Conservation (phyloP, 2,888 invertebrate genomes). For the Eupithecia subfuscata region DNA sequence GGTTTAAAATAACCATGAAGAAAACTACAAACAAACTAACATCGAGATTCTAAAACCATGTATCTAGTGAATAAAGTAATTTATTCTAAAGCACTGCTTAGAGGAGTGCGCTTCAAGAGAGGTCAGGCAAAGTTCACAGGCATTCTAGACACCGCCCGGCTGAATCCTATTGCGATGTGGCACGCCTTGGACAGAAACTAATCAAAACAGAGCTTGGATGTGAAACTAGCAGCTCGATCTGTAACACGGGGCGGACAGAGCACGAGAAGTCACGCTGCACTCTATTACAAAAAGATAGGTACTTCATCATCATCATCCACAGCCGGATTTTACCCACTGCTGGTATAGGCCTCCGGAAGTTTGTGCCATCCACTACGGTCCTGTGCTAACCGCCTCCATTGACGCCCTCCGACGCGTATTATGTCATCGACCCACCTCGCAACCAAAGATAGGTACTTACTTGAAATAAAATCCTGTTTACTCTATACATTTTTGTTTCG, state of each 20-base stretch:
- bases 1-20: no score
- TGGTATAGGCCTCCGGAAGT: no score
- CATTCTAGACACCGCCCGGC: constrained; percentile 51
- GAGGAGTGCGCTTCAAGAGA: constrained; percentile 51
- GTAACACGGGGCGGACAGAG: neutral
- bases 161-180: constrained; percentile 50
- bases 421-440: no score
- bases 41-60: constrained; percentile 32
- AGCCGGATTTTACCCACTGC: no score
- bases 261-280: neutral
- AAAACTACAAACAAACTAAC: constrained; percentile 1
- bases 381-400: no score
- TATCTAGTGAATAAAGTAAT: constrained; percentile 47
- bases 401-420: no score
- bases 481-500: neutral
- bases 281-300: neutral
- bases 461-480: neutral
- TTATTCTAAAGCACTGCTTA: constrained; percentile 48
- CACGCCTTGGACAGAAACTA: constrained; percentile 39
- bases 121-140: constrained; percentile 68
- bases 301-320: no score
- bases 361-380: no score
- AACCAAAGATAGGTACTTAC: no score
- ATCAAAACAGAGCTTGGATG: neutral
- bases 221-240: neutral